Evolutionary conservation across 2,888 invertebrate species (phyloP), one percentile per base, ranked within the genome.

Genomic region (Netelia virgata): DNA sequence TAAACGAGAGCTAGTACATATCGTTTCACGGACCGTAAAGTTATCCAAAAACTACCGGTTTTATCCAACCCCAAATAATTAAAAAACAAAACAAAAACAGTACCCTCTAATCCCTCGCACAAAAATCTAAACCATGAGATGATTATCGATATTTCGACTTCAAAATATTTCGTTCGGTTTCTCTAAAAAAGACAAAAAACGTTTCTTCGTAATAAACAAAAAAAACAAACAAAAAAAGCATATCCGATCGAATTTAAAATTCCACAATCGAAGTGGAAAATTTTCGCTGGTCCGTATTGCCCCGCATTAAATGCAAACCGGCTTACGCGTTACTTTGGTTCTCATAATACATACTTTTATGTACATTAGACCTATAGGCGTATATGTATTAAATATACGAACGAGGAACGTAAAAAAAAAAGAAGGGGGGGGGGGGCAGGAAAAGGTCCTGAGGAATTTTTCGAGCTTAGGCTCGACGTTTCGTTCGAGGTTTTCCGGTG

Each of bases 401-500:
- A 81, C 68, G 57, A 64, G 55, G 20, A 43, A 72, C 43, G 69
- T 9, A 18, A 57, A 16, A 57, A 55, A 57, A 57, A 68, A 47
- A 75, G 84, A 80, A 68, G 55, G 28, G 5, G 28, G 28, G 3
- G 28, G 5, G 28, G 28, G 74, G 69, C 77, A 64, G 73, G 69
- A 74, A 8, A 28, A 63, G 70, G 53, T 78, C 68, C 59, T 43
- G 82, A 78, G 74, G 82, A 77, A 82, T 84, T 78, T 70, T 84
- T 66, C 64, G 55, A 77, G 55, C 63, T 55, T 23, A 61, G 77
- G 69, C 43, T 76, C 84, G 28, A 28, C 23, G 76, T 77, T 74
- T 69, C 69, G 47, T 78, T 64, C 28, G 78, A 78, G 77, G 77
- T 82, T 84, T 80, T 81, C 69, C 53, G 63, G 68, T 61, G 47